Evolutionary conservation across 2,113 vertebrate genomes (phyloP), one percentile per base, ranked within the genome.

Genomic region (Enhydra lutris): DNA sequence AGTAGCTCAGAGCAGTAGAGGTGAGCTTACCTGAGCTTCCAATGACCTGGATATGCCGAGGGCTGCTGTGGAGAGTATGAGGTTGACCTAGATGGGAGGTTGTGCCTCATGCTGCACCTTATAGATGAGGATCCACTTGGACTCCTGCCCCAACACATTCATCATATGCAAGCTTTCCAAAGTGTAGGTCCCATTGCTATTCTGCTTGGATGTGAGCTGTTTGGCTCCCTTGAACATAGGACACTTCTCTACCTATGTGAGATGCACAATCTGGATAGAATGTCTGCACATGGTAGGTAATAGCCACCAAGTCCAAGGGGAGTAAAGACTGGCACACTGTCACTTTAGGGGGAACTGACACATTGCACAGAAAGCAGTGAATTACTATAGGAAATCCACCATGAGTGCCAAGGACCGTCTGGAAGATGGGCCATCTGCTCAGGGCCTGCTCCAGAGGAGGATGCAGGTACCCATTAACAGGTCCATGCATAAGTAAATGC

Each of bases 301-400:
- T 13, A 14, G 18, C 18, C 82, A 97, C 85, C 89, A 91, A 11
- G 13, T 50, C 52, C 52, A 55, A 55, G 65, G 26, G 3, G 12
- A 23, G 4, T 18, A 65, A 67, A 94, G 96, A 88, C 47, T 89
- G 82, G 31, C 4, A 95, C 52, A 97, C 1, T 78, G 89, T 94
- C 78, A 97, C 96, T 91, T 9, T 6, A 73, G 97, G 81, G 71
- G 91, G 14, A n/a, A 94, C 95, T 97, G 95, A 65, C 21, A 80
- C 45, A 94, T 34, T 1, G 23, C 80, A 76, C 24, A 94, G 71
- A 93, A 91, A 96, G 29, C 26, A 94, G 52, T 73, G 1, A 34
- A 24, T 97, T 42, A 94, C 5, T 65, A 6, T 34, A 73, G 31
- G 23, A 97, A 95, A 36, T 55, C 52, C 52, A 55, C 52, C 52